Conservation (phyloP, 2,888 invertebrate genomes). For the Dicyrtoma fusca region DNA sequence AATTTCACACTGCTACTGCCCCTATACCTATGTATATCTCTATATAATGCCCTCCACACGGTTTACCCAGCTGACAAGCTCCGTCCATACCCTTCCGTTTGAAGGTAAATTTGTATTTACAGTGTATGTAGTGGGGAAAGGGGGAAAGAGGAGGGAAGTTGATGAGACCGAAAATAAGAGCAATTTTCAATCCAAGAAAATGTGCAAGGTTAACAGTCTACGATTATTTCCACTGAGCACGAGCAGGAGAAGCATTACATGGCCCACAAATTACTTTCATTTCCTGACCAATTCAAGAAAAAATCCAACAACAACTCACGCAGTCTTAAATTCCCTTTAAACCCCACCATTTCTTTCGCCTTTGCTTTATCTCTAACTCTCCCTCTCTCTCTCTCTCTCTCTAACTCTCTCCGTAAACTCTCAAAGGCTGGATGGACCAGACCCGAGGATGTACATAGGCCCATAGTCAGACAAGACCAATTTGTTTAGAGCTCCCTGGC, state of each 20-base stretch:
- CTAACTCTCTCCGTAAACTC: neutral
- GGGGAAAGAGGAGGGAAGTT: neutral
- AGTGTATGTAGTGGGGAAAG: neutral
- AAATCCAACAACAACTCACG: neutral
- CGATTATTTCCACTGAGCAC: conserved; percentile 10
- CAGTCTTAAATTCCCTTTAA: conserved; percentile 5
- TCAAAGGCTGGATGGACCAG: neutral
- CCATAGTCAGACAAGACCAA: conserved; percentile 25
- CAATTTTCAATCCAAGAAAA: too few species aligned
- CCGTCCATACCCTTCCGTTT: too few species aligned
- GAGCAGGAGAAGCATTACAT: neutral
- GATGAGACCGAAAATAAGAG: too few species aligned
- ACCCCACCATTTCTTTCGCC: too few species aligned
- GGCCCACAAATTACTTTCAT: conserved; percentile 19
- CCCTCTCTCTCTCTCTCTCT: conserved; percentile 1
- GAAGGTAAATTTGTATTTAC: neutral
- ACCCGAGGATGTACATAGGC: neutral
- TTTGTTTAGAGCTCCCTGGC: conserved; percentile 24
- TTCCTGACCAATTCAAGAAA: conserved; percentile 21
- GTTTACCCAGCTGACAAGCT: too few species aligned
- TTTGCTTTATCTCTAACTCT: too few species aligned
- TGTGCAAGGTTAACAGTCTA: conserved; percentile 19
- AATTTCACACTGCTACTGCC: too few species aligned
- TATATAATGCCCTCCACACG: too few species aligned
- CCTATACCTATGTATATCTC: too few species aligned